Conservation (phyloP, 1,140 invertebrate species). For the Pseudomyrmex cubaensis region DNA sequence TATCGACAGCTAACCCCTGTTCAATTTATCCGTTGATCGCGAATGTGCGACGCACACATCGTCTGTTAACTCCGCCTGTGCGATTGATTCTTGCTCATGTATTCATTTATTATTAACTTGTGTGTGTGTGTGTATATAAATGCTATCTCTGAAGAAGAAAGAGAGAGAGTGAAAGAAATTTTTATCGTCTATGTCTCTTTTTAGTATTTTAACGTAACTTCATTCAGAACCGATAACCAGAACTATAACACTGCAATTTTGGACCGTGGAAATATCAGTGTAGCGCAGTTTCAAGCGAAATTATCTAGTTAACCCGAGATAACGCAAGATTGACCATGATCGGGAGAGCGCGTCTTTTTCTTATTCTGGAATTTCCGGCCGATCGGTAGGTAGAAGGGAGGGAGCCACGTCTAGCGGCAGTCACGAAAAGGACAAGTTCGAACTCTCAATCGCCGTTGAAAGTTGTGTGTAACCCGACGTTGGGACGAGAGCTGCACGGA, state of each 20-base stretch:
- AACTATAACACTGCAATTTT: not conserved
- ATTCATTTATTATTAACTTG: not conserved
- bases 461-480: conserved; percentile 70
- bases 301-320: conserved; percentile 49
- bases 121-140: not conserved
- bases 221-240: not conserved
- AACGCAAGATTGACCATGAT: conserved; percentile 45
- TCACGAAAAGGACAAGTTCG: conserved; percentile 64
- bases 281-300: conserved; percentile 1
- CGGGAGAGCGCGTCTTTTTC: conserved; percentile 14
- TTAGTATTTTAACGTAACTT: not conserved
- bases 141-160: no score
- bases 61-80: conserved; percentile 12
- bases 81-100: not conserved
- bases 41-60: conserved; percentile 35
- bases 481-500: conserved; percentile 67
- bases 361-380: conserved; percentile 44
- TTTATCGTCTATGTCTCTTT: not conserved
- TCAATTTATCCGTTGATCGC: conserved; percentile 76
- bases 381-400: not conserved
- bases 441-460: conserved; percentile 73
- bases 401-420: conserved; percentile 50
- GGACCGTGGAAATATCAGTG: not conserved
- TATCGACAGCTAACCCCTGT: conserved; percentile 60
- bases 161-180: not conserved